Evolutionary conservation across 2,113 vertebrate genomes (phyloP).

Genomic region (Elanus axillaris): DNA sequence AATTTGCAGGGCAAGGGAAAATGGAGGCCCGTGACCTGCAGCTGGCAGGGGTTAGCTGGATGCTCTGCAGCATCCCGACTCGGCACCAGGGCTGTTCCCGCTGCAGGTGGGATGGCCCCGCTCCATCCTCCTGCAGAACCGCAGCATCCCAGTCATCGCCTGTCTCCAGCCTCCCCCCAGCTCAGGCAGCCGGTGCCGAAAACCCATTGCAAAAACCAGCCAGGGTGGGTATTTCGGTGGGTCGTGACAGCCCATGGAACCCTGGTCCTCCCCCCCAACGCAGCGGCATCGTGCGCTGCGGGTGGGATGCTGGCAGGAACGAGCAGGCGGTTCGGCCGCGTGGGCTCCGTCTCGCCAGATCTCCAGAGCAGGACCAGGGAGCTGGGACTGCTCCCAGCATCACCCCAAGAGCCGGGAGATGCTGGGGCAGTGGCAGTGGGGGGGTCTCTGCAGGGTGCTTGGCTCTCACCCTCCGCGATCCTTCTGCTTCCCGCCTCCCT

Average conservation of each 20-base stretch:
- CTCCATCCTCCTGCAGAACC: neutral
- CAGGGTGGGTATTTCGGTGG: neutral
- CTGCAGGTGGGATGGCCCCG: accelerated
- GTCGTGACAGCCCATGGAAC: no score
- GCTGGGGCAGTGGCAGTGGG: accelerated
- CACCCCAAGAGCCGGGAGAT: accelerated
- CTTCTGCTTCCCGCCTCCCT: neutral
- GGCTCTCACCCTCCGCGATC: neutral
- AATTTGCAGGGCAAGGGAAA: neutral
- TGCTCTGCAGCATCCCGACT: neutral
- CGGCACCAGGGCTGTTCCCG: accelerated
- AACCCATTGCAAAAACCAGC: neutral
- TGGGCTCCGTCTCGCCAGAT: accelerated
- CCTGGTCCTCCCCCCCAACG: accelerated
- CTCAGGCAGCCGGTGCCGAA: neutral
- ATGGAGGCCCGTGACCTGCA: neutral
- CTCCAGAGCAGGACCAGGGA: neutral
- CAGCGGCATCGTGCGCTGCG: neutral
- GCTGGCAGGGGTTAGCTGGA: neutral
- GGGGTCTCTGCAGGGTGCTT: no score
- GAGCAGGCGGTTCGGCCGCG: accelerated
- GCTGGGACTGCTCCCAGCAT: neutral
- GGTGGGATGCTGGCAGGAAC: neutral
- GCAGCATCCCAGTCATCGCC: accelerated
- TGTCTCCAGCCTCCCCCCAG: no score